These are phyloP conservation scores for Tenthredo mesomela DNA, from an alignment of 2,888 invertebrate genomes.

Conservation along the genomic window DNA sequence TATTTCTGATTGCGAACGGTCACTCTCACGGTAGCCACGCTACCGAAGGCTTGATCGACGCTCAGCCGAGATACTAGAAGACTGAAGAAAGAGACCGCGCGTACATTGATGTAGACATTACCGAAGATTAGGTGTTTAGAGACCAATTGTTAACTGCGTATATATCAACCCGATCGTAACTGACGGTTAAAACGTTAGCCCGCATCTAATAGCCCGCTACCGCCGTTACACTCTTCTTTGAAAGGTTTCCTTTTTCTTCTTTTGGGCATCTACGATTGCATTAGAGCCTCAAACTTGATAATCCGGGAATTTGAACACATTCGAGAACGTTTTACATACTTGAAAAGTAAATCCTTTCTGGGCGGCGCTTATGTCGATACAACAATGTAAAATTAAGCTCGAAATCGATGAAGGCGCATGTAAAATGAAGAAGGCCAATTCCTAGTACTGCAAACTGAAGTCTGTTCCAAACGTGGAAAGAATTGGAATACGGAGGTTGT, in stretches of 20 bases:
- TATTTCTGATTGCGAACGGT: slow-evolving; percentile 35
- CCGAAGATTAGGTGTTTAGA: slow-evolving; percentile 65
- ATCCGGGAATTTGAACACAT: neutral
- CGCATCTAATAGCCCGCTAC: slow-evolving; percentile 14
- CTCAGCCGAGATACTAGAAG: neutral
- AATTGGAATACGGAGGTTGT: slow-evolving; percentile 37
- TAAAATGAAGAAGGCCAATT: neutral
- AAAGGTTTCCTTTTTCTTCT: neutral
- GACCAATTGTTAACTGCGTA: slow-evolving; percentile 59
- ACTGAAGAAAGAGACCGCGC: slow-evolving; percentile 58
- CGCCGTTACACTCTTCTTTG: slow-evolving; percentile 4
- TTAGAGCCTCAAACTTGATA: neutral
- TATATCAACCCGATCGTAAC: neutral
- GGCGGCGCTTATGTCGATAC: neutral
- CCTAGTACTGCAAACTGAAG: neutral
- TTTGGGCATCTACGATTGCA: neutral
- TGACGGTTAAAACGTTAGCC: slow-evolving; percentile 18
- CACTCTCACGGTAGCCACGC: slow-evolving; percentile 43
- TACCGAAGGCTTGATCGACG: slow-evolving; percentile 26
- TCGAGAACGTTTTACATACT: neutral
- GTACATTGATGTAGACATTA: slow-evolving; percentile 64
- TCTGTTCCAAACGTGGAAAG: slow-evolving; percentile 8
- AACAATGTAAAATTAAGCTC: neutral
- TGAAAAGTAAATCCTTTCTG: neutral
- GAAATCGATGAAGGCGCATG: neutral